Conservation (phyloP, 2,113 vertebrate genomes). For the Acrocephalus arundinaceus region DNA sequence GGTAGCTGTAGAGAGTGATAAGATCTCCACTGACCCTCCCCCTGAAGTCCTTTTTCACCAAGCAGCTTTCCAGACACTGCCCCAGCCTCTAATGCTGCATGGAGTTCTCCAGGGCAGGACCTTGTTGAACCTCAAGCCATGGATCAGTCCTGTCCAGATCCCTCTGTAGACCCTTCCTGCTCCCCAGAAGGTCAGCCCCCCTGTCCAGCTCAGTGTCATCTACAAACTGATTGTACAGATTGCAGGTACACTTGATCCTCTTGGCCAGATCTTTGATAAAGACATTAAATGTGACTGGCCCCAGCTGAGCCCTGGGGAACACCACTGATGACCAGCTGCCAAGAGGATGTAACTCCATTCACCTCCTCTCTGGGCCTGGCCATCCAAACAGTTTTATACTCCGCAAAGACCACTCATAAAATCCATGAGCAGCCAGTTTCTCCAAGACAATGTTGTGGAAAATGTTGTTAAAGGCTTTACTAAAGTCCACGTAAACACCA, state of each 20-base stretch:
- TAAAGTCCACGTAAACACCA: not conserved
- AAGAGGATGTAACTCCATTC: not conserved
- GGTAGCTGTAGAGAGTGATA: accelerated
- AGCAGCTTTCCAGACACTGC: not conserved
- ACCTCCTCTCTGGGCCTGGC: not conserved
- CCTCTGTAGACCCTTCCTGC: not conserved
- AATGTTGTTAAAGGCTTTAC: not conserved
- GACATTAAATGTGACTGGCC: too few relatives aligned
- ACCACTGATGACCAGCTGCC: not conserved
- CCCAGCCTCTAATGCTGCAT: not conserved
- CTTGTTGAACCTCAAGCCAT: not conserved
- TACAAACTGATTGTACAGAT: not conserved
- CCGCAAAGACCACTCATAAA: accelerated
- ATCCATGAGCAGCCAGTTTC: not conserved
- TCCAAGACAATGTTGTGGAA: not conserved
- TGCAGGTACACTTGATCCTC: not conserved
- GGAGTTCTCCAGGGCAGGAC: not conserved
- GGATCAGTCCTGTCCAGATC: not conserved
- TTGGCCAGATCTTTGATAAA: not conserved
- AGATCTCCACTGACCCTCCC: not conserved
- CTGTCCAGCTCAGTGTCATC: not conserved
- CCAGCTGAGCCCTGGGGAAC: not conserved
- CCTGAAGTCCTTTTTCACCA: not conserved
- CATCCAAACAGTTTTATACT: not conserved
- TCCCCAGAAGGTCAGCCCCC: not conserved